These are phyloP conservation scores for Chrysaora quinquecirrha DNA, from an alignment of 30 jellyfish, hydroid and myxozoan species.

Conservation along the genomic window DNA sequence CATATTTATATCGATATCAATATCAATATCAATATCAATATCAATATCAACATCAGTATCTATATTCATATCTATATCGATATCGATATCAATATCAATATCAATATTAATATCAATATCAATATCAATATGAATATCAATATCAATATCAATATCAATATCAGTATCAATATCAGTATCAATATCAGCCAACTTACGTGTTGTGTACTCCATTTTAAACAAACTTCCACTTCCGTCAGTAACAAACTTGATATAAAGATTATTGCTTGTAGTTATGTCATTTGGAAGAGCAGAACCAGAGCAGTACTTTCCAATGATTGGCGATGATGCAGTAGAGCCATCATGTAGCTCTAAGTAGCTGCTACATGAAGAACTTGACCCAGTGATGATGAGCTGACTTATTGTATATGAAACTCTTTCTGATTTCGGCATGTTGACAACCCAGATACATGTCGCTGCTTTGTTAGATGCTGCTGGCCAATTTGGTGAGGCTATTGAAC, in stretches of 20 bases:
- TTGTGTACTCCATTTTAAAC: constrained; percentile 34
- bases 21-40: no score
- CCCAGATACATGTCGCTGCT: constrained; percentile 60
- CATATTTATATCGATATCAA: no score
- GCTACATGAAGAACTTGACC: constrained; percentile 26
- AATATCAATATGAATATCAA: no score
- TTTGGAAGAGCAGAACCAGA: constrained; percentile 32
- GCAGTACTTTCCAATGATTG: constrained; percentile 70
- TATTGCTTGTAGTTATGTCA: constrained; percentile 29
- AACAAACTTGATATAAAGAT: constrained; percentile 46
- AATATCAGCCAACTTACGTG: constrained; percentile 81
- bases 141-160: no score
- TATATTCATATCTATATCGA: no score
- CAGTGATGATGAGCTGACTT: constrained; percentile 38
- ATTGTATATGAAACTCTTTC: constrained; percentile 44
- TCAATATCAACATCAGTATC: no score
- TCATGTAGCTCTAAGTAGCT: constrained; percentile 57
- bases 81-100: no score
- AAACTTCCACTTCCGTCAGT: constrained; percentile 76
- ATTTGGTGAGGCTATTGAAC: constrained; percentile 58
- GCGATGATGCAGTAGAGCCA: constrained; percentile 46
- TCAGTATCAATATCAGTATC: no score
- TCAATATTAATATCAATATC: no score
- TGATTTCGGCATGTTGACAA: constrained; percentile 46
- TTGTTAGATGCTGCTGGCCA: constrained; percentile 63